These are phyloP conservation scores for Xenops minutus DNA, from an alignment of 2,797 vertebrate genomes.

Conservation along the genomic window DNA sequence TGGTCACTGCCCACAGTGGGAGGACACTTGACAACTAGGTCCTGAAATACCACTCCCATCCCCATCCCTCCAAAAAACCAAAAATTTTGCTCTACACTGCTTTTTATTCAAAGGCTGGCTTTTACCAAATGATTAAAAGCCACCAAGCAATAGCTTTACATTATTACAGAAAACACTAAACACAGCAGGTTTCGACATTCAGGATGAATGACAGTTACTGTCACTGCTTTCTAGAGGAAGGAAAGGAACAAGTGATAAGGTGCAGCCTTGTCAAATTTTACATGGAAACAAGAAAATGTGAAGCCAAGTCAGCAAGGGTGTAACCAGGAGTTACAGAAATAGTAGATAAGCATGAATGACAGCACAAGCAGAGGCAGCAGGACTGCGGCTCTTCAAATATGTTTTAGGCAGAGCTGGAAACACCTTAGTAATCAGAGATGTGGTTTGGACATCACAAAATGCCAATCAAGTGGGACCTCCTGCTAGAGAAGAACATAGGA, in stretches of 20 bases:
- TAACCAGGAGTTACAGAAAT: neutral
- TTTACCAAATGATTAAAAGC: neutral
- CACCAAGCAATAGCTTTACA: neutral
- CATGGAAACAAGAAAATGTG: neutral
- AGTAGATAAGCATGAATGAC: neutral
- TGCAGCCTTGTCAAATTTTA: constrained; percentile 15
- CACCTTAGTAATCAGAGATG: neutral
- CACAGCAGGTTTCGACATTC: neutral
- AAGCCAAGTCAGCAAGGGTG: neutral
- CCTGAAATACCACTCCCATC: neutral
- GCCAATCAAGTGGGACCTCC: neutral
- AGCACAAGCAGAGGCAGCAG: neutral
- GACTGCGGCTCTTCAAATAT: neutral
- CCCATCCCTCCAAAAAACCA: neutral
- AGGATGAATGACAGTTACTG: constrained; percentile 17
- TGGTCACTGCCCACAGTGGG: neutral
- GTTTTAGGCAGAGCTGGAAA: neutral
- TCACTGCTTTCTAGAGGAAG: neutral
- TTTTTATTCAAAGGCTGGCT: neutral
- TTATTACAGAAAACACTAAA: neutral
- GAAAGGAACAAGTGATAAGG: constrained; percentile 2
- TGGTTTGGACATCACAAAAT: neutral
- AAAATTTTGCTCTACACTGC: neutral
- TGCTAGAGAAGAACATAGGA: neutral
- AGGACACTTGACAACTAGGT: neutral